Conservation (phyloP, 53 echinoderm and acorn worm species). For the Holothuria scabra region DNA sequence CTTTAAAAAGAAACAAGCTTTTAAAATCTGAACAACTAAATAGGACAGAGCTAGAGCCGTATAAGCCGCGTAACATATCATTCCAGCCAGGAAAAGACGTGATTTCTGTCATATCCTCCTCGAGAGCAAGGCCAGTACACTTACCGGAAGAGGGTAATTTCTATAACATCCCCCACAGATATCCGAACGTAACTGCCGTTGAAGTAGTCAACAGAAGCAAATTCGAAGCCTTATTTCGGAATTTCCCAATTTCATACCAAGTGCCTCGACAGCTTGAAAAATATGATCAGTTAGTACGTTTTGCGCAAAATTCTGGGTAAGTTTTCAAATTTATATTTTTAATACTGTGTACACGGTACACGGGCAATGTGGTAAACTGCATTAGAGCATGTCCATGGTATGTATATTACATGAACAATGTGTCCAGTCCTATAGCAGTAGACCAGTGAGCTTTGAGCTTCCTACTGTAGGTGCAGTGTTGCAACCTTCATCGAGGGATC, state of each 20-base stretch:
- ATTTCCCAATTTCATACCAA: conserved; percentile 27
- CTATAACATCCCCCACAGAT: conserved; percentile 39
- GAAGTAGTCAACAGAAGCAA: conserved; percentile 27
- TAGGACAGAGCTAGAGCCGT: background rate
- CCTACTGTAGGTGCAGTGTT: no score
- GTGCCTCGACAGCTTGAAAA: conserved; percentile 33
- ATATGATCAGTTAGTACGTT: conserved; percentile 22
- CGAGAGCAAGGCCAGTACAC: conserved; percentile 9
- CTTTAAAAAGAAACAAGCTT: conserved; percentile 9
- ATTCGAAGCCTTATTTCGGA: conserved; percentile 44
- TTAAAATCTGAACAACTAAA: conserved; percentile 40
- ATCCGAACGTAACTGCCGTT: conserved; percentile 15
- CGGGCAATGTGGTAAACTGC: no score
- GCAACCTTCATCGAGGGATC: no score
- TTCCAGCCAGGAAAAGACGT: conserved; percentile 42
- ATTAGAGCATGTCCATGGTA: no score
- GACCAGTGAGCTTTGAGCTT: no score
- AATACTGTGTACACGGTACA: no score
- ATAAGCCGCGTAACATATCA: conserved; percentile 30
- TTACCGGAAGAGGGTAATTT: conserved; percentile 49
- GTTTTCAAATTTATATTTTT: background rate
- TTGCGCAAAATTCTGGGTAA: conserved; percentile 18
- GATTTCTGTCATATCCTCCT: conserved; percentile 38
- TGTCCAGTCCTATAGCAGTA: no score
- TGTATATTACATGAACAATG: no score